Conservation (phyloP, 2,797 vertebrate genomes). For the Otolemur crassicaudatus region DNA sequence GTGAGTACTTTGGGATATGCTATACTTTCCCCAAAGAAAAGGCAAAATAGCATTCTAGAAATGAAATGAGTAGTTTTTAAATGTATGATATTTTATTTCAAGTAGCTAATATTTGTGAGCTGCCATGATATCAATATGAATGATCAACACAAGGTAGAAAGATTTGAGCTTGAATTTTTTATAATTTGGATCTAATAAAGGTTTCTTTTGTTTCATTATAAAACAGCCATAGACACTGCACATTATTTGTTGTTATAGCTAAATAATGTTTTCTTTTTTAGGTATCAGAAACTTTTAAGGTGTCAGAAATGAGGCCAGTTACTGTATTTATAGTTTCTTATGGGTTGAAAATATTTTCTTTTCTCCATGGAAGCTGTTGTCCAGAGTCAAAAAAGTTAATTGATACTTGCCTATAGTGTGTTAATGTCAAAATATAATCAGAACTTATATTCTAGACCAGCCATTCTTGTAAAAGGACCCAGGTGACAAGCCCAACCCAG, state of each 20-base stretch:
- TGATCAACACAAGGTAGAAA: conserved; percentile 10
- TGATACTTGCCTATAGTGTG: conserved; percentile 23
- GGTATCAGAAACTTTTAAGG: conserved; percentile 65
- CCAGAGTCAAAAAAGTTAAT: conserved; percentile 49
- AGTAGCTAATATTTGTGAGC: conserved; percentile 26
- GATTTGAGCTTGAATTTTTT: conserved; percentile 34
- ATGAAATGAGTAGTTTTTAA: conserved; percentile 34
- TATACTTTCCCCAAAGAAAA: conserved; percentile 38
- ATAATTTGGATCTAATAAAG: conserved; percentile 49
- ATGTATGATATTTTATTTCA: conserved; percentile 48
- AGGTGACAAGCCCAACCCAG: background rate
- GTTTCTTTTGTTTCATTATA: conserved; percentile 43
- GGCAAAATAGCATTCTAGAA: conserved; percentile 28
- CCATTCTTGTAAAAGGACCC: conserved; percentile 40
- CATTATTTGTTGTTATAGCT: conserved; percentile 50
- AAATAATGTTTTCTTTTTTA: conserved; percentile 66
- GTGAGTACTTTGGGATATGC: background rate
- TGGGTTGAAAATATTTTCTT: conserved; percentile 55
- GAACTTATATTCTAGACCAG: conserved; percentile 51
- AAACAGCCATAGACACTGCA: conserved; percentile 39
- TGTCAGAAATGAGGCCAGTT: conserved; percentile 66
- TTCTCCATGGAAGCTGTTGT: conserved; percentile 55
- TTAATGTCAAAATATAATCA: conserved; percentile 53
- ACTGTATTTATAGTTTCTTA: conserved; percentile 53
- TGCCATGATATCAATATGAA: conserved; percentile 21